phyloP scores from a whole-genome alignment of 2,113 vertebrate genomes.

The Oriolus oriolus region DNA sequence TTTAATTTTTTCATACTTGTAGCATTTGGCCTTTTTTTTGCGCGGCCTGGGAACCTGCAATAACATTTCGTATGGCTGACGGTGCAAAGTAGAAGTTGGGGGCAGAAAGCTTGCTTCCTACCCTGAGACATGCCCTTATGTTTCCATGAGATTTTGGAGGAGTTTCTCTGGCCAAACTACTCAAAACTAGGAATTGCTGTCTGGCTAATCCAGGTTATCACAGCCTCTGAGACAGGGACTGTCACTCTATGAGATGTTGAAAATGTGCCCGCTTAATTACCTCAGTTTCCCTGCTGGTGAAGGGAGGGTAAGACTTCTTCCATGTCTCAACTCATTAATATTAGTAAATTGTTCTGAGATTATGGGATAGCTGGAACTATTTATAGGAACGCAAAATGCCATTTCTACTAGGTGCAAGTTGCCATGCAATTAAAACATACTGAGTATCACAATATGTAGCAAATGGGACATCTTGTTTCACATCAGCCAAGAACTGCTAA shows the following conservation, averaged over 20 bases:
- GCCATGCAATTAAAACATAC: constrained; percentile 24
- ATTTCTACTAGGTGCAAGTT: background rate
- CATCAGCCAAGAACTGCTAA: constrained; percentile 1
- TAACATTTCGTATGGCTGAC: accelerated
- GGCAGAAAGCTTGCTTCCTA: background rate
- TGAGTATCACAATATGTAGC: background rate
- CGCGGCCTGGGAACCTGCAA: background rate
- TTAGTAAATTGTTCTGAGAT: constrained; percentile 52
- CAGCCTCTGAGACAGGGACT: background rate
- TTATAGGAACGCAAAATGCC: background rate
- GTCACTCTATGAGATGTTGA: background rate
- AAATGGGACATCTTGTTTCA: constrained; percentile 29
- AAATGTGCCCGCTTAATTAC: constrained; percentile 1
- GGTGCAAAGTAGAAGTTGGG: background rate
- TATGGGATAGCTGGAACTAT: constrained; percentile 27
- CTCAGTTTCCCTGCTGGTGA: background rate
- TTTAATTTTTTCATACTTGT: background rate
- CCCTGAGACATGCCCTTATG: background rate
- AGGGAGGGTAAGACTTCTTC: background rate
- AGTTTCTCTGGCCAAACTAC: background rate
- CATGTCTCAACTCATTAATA: constrained; percentile 25
- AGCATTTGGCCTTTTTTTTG: background rate
- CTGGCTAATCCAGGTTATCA: background rate
- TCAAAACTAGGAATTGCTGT: background rate
- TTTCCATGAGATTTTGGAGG: background rate